Base-by-base conservation (phyloP, 2,113 vertebrate genomes). In the Blennius ocellaris region DNA sequence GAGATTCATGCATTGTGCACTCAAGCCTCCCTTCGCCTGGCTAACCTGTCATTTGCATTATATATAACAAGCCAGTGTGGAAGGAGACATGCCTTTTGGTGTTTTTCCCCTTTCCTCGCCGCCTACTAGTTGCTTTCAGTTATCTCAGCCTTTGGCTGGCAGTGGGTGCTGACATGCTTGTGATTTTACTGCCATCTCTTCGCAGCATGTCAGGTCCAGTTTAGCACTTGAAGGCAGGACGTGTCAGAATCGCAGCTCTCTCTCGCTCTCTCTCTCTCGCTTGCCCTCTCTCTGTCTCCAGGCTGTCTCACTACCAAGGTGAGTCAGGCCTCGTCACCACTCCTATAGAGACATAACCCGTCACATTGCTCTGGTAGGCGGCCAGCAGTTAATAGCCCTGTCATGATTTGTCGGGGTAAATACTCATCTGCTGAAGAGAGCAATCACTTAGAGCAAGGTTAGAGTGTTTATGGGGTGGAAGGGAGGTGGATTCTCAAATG, bases 171-270 rank as follows among this genome's bases (percentile, higher is more conserved):
- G 69, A 55, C 72, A 17, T 50, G 73, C 76, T 82, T 62, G 76
- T 41, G 40, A 43, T 78, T 83, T 80, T 69, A 36, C 53, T 68
- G 47, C 68, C 64, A 73, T 80, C 45, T 72, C 71, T 76, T 68
- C 11, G 15, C 58, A 63, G 60, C n/a, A n/a, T 81, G 89, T 86
- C 81, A 83, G 83, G 81, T 90, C 81, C 73, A 78, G 74, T 90
- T 91, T 91, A 86, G 56, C 83, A 86, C 86, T 89, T 82, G 75
- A 77, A 83, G 90, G 81, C 79, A 81, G 73, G 43, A 85, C 59
- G 79, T 92, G 91, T 92, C 87, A 83, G 77, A 87, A 80, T 88
- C 72, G 39, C 65, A 80, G 83, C 21, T 30, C 21, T 30, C 21
- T 30, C 63, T 69, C 63, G 54, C 60, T 49, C 74, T 63, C 59